Percentiles rank a stretch among this genome's conserved stretches.
Conservation (phyloP, 1,140 invertebrate genomes). For the Drosophila burlai region DNA sequence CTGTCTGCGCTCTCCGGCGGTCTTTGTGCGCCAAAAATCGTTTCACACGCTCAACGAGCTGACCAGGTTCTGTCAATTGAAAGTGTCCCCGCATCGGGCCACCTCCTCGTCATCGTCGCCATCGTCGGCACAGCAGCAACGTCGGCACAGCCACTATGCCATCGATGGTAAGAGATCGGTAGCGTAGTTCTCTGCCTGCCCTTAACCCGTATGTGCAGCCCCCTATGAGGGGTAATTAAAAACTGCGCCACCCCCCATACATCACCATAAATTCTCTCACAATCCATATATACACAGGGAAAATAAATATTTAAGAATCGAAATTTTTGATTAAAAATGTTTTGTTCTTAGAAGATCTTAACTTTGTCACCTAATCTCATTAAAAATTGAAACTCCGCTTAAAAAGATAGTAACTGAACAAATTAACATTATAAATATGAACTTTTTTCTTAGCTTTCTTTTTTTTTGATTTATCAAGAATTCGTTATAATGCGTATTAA, state of each 20-base stretch:
- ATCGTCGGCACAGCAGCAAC: conserved; percentile 21
- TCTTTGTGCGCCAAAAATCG: conserved; percentile 82
- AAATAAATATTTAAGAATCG: conserved; percentile 1
- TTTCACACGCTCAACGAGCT: conserved; percentile 84
- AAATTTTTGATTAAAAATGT: background rate
- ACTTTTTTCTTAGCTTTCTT: background rate
- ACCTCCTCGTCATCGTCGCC: conserved; percentile 17
- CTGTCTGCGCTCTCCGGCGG: conserved; percentile 76
- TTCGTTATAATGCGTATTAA: too few species aligned
- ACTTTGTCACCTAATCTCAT: background rate
- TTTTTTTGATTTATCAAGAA: too few species aligned
- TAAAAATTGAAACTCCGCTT: background rate
- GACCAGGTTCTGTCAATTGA: conserved; percentile 77
- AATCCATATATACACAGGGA: conserved; percentile 20
- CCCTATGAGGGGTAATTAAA: conserved; percentile 53
- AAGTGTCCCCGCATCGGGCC: conserved; percentile 47
- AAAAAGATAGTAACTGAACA: background rate
- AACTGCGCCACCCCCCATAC: conserved; percentile 20
- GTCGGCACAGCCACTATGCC: conserved; percentile 54
- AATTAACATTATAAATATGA: background rate
- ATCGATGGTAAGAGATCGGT: conserved; percentile 67
- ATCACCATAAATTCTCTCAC: conserved; percentile 39
- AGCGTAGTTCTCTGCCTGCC: conserved; percentile 25
- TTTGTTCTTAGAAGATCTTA: background rate
- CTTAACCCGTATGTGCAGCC: conserved; percentile 32